Evolutionary conservation across 2,797 vertebrate genomes (phyloP), one percentile per base, ranked within the genome.

Genomic region (Spheniscus humboldti): DNA sequence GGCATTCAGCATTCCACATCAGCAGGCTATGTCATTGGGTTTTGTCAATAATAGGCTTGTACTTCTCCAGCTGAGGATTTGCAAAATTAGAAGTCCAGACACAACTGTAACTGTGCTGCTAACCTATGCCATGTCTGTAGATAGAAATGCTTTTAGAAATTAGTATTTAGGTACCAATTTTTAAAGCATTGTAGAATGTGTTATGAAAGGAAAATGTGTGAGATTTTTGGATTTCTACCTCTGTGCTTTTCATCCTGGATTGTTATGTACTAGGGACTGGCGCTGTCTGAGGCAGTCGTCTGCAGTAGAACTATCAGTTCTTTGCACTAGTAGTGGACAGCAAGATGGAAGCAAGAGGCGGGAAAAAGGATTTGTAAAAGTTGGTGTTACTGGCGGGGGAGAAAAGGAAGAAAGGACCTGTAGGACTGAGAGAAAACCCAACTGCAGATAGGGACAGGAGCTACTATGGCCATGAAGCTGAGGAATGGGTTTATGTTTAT

Each of bases 121-220:
- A 2, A 45, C 28, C 23, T 27, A 1, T 13, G 20, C 24, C 7
- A 0, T 19, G 12, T 18, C 76, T 62, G 64, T 19, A 7, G 19
- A 6, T 20, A 27, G 8, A 81, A 72, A 57, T 28, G 19, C 27
- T 31, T 47, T 18, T 33, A 52, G 68, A 69, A 62, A 24, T 28
- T 1, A 16, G 8, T 18, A 30, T 30, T 64, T 60, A 5, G 20
- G 18, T 45, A 4, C 8, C 27, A 30, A 5, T 15, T 27, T 52
- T 64, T 37, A 43, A 62, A 56, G 31, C 22, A 4, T 28, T 76
- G 27, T 30, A 68, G 48, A 37, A 68, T 18, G 37, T 17, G 5
- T 45, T 53, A 9, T 4, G 19, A 53, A 41, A 62, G 23, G 57
- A 33, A 48, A 86, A 55, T 7, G 9, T 4, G 16, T 35, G 19